These are phyloP conservation scores for Notoglanidium macrostoma DNA, from an alignment of 2,797 vertebrate species.

Conservation along the genomic window DNA sequence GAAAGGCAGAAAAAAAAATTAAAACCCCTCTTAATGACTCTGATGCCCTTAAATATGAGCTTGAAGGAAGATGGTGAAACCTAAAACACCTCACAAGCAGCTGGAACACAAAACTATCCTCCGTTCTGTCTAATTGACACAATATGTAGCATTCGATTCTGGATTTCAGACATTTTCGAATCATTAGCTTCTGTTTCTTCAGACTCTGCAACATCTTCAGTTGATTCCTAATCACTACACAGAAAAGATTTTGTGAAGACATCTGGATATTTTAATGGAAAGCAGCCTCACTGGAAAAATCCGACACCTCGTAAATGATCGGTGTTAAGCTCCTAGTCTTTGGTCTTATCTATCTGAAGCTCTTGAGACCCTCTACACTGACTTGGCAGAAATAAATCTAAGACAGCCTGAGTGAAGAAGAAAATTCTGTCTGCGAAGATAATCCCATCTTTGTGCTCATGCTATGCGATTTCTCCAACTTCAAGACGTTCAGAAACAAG, in stretches of 20 bases:
- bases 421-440: slow-evolving; percentile 56
- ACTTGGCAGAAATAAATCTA: slow-evolving; percentile 48
- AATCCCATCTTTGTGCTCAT: slow-evolving; percentile 61
- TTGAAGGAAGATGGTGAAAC: not conserved
- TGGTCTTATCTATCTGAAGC: slow-evolving; percentile 3
- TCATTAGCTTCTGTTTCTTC: not conserved
- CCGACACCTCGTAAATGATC: not conserved
- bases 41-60: not conserved
- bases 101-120: not conserved
- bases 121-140: not conserved
- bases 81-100: not conserved
- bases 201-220: not conserved
- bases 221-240: not conserved
- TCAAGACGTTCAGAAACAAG: slow-evolving; percentile 64
- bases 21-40: not conserved
- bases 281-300: not conserved
- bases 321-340: slow-evolving; percentile 1
- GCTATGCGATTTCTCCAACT: slow-evolving; percentile 36
- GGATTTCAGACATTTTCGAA: not conserved
- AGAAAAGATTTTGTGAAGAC: not conserved
- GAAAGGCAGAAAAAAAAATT: not conserved
- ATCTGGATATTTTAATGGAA: not conserved
- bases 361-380: slow-evolving; percentile 13
- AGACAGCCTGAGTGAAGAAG: slow-evolving; percentile 50
- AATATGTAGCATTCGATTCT: too few species aligned